These are phyloP conservation scores for Rhabdomys pumilio DNA, from an alignment of 2,797 vertebrate genomes.

Conservation along the genomic window DNA sequence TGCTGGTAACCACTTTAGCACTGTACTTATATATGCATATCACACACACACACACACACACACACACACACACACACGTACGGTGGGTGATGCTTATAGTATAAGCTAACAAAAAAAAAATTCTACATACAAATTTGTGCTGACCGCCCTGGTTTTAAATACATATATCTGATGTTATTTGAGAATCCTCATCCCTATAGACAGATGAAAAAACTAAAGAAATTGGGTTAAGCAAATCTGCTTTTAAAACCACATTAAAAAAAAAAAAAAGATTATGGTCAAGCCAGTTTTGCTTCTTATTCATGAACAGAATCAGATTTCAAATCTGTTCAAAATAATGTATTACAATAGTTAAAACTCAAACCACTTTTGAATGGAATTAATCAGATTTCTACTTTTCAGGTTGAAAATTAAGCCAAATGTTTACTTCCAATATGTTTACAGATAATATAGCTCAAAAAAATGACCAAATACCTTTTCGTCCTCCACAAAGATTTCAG, in stretches of 20 bases:
- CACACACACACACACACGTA: conserved; percentile 27
- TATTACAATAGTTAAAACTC: conserved; percentile 74
- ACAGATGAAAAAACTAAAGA: conserved; percentile 65
- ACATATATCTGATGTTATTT: conserved; percentile 60
- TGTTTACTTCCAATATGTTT: conserved; percentile 73
- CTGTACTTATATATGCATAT: conserved; percentile 78
- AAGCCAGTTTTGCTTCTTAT: conserved; percentile 79
- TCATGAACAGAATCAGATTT: conserved; percentile 76
- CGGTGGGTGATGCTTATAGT: conserved; percentile 72
- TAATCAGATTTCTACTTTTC: conserved; percentile 67
- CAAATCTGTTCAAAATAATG: conserved; percentile 81
- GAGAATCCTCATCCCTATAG: conserved; percentile 77
- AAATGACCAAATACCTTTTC: conserved; percentile 77
- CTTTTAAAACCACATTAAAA: conserved; percentile 64
- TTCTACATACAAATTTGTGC: conserved; percentile 79
- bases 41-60: conserved; percentile 65
- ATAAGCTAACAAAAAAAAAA: conserved; percentile 71
- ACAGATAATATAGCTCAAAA: conserved; percentile 73
- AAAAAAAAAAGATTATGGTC: conserved; percentile 70
- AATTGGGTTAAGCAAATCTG: conserved; percentile 66
- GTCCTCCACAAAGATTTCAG: conserved; percentile 71
- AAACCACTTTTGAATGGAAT: conserved; percentile 74
- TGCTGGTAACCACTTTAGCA: conserved; percentile 83
- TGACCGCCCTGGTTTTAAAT: conserved; percentile 75
- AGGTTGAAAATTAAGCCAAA: conserved; percentile 73